Evolutionary conservation across 2,797 vertebrate species (phyloP), one percentile per base, ranked within the genome.

Genomic region (Acipenser ruthenus): DNA sequence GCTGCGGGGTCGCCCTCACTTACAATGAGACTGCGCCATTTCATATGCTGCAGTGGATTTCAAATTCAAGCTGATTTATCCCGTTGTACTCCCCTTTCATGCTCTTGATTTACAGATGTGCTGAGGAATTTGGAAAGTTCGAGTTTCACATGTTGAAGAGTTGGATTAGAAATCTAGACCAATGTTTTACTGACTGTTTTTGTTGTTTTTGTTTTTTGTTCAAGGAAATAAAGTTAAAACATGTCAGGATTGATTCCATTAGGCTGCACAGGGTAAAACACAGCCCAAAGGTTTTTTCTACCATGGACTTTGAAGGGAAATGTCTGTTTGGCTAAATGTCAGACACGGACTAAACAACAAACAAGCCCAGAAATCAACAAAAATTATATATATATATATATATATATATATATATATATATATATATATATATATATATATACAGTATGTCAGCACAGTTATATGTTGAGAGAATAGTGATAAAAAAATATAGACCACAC

Each of bases 241-340:
- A 74, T 89, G 84, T 92, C 91, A 92, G 81, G 78, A 81, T 84
- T 86, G 88, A 92, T 93, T 92, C 82, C 73, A 78, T 87, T 91
- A 90, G 81, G 80, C 77, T 83, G 72, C 82, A 84, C 77, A 71
- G 75, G 85, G 83, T 85, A 83, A 88, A 85, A 88, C 84, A 88
- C 86, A 88, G 83, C 88, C 91, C 80, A 79, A 74, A 90, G 89
- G 87, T 84, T 84, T 88, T 76, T 37, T 86, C 48, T 75, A 76
- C 73, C 82, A 87, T 78, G 73, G 71, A 76, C 72, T 74, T 79
- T 81, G 77, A 82, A 81, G 81, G 77, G 77, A 86, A 83, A 71
- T 89, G 91, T 94, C 90, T 82, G 84, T 84, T 93, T 86, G 75
- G 72, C 81, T 94, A 37, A 88, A 68, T 81, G 66, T 89, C 84